Conservation (phyloP, 2,113 vertebrate genomes). For the Prietella phreatophila region DNA sequence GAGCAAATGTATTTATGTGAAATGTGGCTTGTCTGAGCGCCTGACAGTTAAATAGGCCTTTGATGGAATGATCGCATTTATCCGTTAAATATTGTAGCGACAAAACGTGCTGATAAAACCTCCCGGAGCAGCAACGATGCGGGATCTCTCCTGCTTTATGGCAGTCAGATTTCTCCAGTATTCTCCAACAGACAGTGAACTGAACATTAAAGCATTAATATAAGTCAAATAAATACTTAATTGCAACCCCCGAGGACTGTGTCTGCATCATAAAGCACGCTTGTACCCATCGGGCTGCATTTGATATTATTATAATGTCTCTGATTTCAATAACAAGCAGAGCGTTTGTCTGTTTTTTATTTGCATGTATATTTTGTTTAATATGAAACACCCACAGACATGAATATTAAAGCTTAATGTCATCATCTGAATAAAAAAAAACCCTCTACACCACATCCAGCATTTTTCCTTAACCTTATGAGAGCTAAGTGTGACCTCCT, state of each 20-base stretch:
- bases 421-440: not conserved
- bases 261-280: constrained; percentile 4
- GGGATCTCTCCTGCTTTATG: constrained; percentile 19
- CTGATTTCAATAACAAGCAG: constrained; percentile 22
- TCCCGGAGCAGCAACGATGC: constrained; percentile 31
- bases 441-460: not conserved
- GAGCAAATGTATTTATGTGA: constrained; percentile 38
- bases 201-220: constrained; percentile 22
- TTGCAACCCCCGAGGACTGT: constrained; percentile 18
- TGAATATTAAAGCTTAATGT: constrained; percentile 16
- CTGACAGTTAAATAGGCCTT: constrained; percentile 20
- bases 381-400: constrained; percentile 7
- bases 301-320: constrained; percentile 26
- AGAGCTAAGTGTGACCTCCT: constrained; percentile 1
- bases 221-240: constrained; percentile 47
- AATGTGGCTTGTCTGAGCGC: constrained; percentile 15
- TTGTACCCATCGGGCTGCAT: constrained; percentile 1
- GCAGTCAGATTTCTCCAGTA: constrained; percentile 12
- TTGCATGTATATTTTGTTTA: constrained; percentile 20
- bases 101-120: constrained; percentile 28
- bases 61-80: constrained; percentile 30
- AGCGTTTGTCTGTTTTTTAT: constrained; percentile 13
- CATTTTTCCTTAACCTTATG: not conserved
- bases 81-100: constrained; percentile 11
- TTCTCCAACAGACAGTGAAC: constrained; percentile 21